These are phyloP conservation scores for Flabesymbios commensalis DNA, from an alignment of 2,888 invertebrate species.

Conservation along the genomic window DNA sequence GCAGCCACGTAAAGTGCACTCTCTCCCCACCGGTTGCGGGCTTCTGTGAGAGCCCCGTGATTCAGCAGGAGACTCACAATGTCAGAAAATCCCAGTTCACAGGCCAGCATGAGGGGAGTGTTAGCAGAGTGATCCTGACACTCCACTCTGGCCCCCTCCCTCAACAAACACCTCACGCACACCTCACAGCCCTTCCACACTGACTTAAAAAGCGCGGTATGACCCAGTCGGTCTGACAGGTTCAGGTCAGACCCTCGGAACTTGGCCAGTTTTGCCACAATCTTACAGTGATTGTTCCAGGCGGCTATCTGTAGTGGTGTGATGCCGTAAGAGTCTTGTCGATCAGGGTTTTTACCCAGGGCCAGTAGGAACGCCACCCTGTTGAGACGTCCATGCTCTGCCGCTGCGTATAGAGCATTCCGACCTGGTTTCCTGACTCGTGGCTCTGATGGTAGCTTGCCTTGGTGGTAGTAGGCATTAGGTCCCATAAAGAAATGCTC, in stretches of 20 bases:
- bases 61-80: conserved; percentile 60
- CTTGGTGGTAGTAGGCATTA: no score
- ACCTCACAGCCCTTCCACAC: conserved; percentile 16
- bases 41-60: background rate
- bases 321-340: conserved; percentile 13
- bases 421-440: conserved; percentile 3
- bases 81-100: conserved; percentile 82
- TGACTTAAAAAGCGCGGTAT: conserved; percentile 18
- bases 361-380: conserved; percentile 2
- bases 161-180: conserved; percentile 6
- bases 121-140: conserved; percentile 6
- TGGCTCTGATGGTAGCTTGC: no score
- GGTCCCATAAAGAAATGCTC: no score
- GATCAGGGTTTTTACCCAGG: conserved; percentile 9
- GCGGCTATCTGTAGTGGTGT: conserved; percentile 18
- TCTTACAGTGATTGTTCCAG: conserved; percentile 18
- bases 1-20: conserved; percentile 55
- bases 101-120: conserved; percentile 10
- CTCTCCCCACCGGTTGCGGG: conserved; percentile 33
- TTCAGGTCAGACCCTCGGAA: conserved; percentile 7
- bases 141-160: conserved; percentile 3
- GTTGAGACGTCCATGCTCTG: conserved; percentile 3
- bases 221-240: conserved; percentile 9
- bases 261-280: conserved; percentile 5
- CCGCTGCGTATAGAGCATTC: conserved; percentile 8